Conservation (phyloP, 2,113 vertebrate genomes). For the Corvus cornix region DNA sequence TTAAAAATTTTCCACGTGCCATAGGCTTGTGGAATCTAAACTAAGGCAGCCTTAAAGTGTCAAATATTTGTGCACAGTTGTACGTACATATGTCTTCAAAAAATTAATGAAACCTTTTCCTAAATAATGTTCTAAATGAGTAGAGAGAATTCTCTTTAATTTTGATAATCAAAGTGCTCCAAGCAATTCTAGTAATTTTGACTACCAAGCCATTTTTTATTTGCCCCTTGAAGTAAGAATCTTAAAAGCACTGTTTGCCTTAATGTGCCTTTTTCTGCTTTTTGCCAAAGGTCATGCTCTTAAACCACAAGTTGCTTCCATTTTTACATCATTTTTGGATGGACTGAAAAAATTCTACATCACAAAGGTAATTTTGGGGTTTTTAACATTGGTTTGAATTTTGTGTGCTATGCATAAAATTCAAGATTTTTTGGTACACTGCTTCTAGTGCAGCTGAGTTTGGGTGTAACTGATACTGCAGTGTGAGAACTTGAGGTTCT, state of each 20-base stretch:
- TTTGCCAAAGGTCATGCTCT: constrained; percentile 88
- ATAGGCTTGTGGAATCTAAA: constrained; percentile 2
- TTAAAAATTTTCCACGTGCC: background rate
- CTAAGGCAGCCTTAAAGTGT: background rate
- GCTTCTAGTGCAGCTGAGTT: background rate
- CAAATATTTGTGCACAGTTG: background rate
- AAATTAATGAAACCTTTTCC: background rate
- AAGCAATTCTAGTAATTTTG: background rate
- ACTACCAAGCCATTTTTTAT: background rate
- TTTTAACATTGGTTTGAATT: background rate
- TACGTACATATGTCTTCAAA: background rate
- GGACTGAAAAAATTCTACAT: constrained; percentile 99
- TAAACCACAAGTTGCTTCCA: constrained; percentile 98
- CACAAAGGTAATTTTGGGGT: constrained; percentile 87
- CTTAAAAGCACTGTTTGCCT: constrained; percentile 33
- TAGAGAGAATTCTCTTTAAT: background rate
- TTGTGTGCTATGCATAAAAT: background rate
- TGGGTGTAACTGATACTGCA: background rate
- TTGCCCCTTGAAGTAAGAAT: background rate
- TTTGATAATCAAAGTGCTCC: background rate
- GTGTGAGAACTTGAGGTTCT: background rate
- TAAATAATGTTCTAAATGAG: background rate
- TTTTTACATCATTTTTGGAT: constrained; percentile 98
- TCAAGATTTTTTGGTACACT: background rate
- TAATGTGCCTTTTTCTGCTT: constrained; percentile 28